Conservation (phyloP, 2,113 vertebrate species). For the Lethenteron reissneri region DNA sequence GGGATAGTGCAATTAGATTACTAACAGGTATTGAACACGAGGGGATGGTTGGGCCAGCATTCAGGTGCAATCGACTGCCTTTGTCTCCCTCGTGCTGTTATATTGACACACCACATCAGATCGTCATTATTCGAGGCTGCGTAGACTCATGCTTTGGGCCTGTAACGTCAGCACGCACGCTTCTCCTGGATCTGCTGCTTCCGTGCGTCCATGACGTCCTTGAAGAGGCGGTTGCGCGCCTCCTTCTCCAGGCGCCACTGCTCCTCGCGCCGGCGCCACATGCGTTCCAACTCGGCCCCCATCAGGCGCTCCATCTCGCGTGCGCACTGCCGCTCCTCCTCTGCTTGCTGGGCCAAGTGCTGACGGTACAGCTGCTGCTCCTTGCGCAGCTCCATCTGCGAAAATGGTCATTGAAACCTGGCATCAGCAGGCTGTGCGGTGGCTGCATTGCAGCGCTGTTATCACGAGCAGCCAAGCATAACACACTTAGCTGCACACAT, state of each 20-base stretch:
- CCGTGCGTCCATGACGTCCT: conserved; percentile 34
- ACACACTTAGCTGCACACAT: too few relatives aligned
- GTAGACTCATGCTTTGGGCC: neutral
- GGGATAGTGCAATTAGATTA: too few relatives aligned
- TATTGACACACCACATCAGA: neutral
- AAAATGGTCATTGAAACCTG: neutral
- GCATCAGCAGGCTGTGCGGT: too few relatives aligned
- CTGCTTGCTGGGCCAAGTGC: conserved; percentile 27
- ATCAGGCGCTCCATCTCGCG: conserved; percentile 27
- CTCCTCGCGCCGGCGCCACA: conserved; percentile 22
- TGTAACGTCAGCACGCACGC: conserved; percentile 24
- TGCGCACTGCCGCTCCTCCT: conserved; percentile 29
- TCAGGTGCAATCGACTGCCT: neutral
- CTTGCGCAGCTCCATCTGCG: conserved; percentile 27
- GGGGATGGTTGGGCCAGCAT: too few relatives aligned
- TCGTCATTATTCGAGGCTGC: neutral
- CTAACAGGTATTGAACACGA: too few relatives aligned
- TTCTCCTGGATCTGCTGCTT: conserved; percentile 44
- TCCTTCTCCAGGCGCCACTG: conserved; percentile 22
- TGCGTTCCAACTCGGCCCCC: conserved; percentile 25
- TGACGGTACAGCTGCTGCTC: conserved; percentile 37
- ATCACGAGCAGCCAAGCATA: too few relatives aligned
- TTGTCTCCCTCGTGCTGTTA: neutral
- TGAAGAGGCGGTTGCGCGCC: conserved; percentile 31
- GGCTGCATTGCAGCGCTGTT: too few relatives aligned